phyloP scores from a whole-genome alignment of 2,888 invertebrate species.

The Cerceris rybyensis region DNA sequence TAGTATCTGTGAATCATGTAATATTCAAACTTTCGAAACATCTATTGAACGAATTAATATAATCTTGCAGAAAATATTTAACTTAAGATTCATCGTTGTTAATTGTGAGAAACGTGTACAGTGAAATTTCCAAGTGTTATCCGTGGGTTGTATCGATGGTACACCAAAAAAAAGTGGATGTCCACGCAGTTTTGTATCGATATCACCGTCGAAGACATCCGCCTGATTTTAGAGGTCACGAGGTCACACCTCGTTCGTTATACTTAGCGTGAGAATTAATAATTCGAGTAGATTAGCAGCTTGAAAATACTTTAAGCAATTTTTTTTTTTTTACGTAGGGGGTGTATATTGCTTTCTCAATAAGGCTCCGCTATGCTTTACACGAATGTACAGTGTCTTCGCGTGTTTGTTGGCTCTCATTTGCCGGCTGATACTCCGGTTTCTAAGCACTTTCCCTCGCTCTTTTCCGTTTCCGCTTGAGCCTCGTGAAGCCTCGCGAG shows the following conservation, averaged over 20 bases:
- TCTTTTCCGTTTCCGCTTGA: slow-evolving; percentile 5
- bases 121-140: slow-evolving; percentile 22
- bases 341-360: slow-evolving; percentile 78
- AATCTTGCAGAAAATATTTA: too few relatives aligned
- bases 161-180: neutral
- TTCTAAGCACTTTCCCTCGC: slow-evolving; percentile 20
- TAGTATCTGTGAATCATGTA: too few relatives aligned
- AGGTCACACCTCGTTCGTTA: slow-evolving; percentile 19
- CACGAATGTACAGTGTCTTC: slow-evolving; percentile 67
- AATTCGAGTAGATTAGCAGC: slow-evolving; percentile 64
- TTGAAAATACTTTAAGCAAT: slow-evolving; percentile 71
- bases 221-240: slow-evolving; percentile 1
- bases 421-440: slow-evolving; percentile 40
- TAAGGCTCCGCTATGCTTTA: slow-evolving; percentile 77
- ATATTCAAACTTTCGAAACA: too few relatives aligned
- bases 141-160: slow-evolving; percentile 41
- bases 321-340: slow-evolving; percentile 46
- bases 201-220: neutral
- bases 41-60: too few relatives aligned
- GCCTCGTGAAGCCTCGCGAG: slow-evolving; percentile 47
- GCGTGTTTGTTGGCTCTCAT: slow-evolving; percentile 26
- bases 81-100: neutral
- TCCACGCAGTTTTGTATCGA: neutral
- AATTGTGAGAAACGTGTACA: slow-evolving; percentile 3
- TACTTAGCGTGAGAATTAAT: slow-evolving; percentile 60